A percentile compares a stretch with the other conserved stretches of the same genome.
Conservation (phyloP, 2,797 vertebrate species). For the Schizopygopsis malacanthus region DNA sequence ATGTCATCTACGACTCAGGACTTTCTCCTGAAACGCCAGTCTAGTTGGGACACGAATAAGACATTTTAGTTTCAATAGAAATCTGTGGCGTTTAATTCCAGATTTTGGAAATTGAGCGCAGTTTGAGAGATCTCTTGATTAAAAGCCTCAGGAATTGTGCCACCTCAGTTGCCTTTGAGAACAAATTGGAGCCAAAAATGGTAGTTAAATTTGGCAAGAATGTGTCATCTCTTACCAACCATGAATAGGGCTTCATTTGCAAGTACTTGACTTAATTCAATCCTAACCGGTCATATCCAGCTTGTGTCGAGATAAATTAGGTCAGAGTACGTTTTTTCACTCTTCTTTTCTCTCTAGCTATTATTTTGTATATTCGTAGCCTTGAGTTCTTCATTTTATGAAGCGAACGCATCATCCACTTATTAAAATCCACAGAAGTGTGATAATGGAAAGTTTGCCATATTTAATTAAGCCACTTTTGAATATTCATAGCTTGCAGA, state of each 20-base stretch:
- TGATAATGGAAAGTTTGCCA: constrained; percentile 12
- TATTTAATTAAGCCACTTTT: constrained; percentile 33
- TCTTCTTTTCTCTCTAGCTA: constrained; percentile 20
- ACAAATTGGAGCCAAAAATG: neutral
- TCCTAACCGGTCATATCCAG: constrained; percentile 32
- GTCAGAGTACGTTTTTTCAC: constrained; percentile 41
- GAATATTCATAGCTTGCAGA: constrained; percentile 46
- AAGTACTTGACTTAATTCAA: constrained; percentile 58
- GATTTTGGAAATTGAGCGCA: too few relatives aligned
- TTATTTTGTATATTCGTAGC: constrained; percentile 50
- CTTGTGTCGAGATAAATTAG: constrained; percentile 57
- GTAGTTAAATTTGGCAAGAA: constrained; percentile 7
- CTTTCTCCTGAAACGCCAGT: neutral
- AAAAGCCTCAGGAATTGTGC: neutral
- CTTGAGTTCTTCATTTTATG: constrained; percentile 45
- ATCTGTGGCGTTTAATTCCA: neutral
- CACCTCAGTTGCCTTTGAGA: neutral
- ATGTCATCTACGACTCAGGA: neutral
- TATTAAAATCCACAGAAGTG: constrained; percentile 23
- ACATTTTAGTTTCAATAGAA: neutral
- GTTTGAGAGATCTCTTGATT: neutral
- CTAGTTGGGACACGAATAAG: neutral
- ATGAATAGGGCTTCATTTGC: constrained; percentile 55
- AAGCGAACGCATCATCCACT: constrained; percentile 5
- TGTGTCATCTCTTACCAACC: constrained; percentile 31